Base-by-base conservation (phyloP, 2,113 vertebrate species). In the Gasterosteus aculeatus region DNA sequence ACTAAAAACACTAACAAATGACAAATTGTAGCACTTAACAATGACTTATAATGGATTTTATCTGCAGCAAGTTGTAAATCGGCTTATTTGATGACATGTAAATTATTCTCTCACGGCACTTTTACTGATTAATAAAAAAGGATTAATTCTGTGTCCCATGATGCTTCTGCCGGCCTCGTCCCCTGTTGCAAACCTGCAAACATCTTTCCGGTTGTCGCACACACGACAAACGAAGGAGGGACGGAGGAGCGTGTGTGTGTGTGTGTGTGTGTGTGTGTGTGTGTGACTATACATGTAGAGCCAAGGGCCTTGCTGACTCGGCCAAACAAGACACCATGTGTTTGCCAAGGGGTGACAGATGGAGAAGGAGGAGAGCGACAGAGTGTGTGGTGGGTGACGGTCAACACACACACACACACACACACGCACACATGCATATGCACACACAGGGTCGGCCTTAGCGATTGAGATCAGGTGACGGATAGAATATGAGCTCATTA, bases 241-340 rank as follows among this genome's bases (percentile, higher is more conserved):
- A 7, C 35, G 6, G 35, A 38, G 35, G 33, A 33, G 53, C 65
- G 67, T 58, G 10, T 39, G 53, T 57, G 62, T 65, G 44, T 44
- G 59, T 54, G 60, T 57, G 47, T 57, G 67, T 75, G 15, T 75
- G 54, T 57, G 46, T 58, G 44, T 53, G 66, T 35, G 18, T 61
- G 35, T 33, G 61, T 60, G 68, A 58, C 31, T 74, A 62, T 80
- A 63, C 61, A 72, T 72, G 81, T 47, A 58, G 77, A 82, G 82
- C 81, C 44, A 18, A 64, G 68, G 77, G 85, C 82, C 83, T 62
- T 79, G 87, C 91, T 91, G 91, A 90, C 75, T 88, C 81, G 39
- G 73, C 84, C 72, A 78, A 87, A 91, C 70, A 73, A 86, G 82
- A 90, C 75, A 86, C 84, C 88, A 90, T 91, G 91, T 92, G 90